phyloP scores from a whole-genome alignment of 2,113 vertebrate species.

The Cebus imitator region DNA sequence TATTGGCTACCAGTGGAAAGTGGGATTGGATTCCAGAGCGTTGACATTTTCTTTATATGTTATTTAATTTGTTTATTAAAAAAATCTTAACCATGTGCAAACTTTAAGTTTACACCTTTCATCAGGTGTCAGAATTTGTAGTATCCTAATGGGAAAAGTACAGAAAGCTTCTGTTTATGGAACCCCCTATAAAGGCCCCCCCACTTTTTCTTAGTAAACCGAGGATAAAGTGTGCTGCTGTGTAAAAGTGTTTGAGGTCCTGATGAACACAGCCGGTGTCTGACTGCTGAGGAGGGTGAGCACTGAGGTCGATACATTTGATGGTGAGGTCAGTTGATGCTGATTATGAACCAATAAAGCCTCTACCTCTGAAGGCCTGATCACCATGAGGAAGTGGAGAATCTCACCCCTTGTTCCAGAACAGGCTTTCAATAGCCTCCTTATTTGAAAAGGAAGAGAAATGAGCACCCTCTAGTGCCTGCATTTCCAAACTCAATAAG shows the following conservation, averaged over 20 bases:
- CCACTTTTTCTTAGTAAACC: background rate
- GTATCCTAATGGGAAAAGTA: background rate
- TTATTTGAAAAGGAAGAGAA: background rate
- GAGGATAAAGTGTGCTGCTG: background rate
- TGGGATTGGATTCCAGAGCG: too few relatives aligned
- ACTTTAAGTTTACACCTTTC: background rate
- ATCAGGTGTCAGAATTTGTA: background rate
- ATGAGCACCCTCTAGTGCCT: background rate
- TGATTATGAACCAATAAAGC: background rate
- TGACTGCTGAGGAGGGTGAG: fast-evolving
- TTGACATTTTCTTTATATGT: background rate
- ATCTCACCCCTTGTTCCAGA: background rate
- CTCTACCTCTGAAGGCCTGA: background rate
- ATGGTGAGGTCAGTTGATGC: background rate
- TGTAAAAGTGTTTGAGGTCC: fast-evolving
- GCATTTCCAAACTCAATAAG: background rate
- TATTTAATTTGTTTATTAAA: background rate
- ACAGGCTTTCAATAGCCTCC: background rate
- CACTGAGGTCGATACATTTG: fast-evolving
- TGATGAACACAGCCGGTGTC: fast-evolving
- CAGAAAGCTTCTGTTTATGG: background rate
- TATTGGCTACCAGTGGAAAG: background rate
- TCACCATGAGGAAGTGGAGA: fast-evolving
- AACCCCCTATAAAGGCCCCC: background rate
- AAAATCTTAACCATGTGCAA: background rate